Conservation (phyloP, 1,140 invertebrate species). For the Cyclargus thomasi region DNA sequence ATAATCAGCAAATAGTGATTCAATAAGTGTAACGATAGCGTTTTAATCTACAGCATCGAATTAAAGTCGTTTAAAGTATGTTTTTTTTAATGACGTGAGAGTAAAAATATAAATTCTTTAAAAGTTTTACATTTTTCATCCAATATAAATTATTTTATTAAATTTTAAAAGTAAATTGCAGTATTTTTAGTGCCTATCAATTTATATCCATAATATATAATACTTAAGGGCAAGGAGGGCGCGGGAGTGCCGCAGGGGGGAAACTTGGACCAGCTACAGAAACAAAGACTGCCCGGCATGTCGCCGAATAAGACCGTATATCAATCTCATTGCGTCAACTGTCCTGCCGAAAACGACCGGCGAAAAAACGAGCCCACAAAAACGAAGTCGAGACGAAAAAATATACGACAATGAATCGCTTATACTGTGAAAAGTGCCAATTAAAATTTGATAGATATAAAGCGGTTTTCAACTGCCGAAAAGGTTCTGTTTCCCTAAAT, state of each 20-base stretch:
- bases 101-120: no score
- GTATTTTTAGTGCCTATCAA: no score
- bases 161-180: no score
- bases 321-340: conserved; percentile 69
- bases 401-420: conserved; percentile 65
- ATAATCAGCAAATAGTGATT: no score
- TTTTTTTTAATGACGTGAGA: no score
- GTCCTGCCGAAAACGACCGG: conserved; percentile 62
- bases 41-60: no score
- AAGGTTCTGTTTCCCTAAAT: conserved; percentile 30
- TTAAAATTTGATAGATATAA: conserved; percentile 73
- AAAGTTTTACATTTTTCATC: no score
- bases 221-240: conserved; percentile 44
- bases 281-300: conserved; percentile 67
- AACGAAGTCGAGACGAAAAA: conserved; percentile 48
- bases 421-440: conserved; percentile 70
- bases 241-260: conserved; percentile 35
- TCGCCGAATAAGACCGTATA: conserved; percentile 68
- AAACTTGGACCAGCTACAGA: conserved; percentile 55
- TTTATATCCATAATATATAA: not conserved
- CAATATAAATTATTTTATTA: no score
- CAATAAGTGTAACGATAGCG: no score
- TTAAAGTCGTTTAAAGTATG: no score
- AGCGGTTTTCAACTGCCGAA: conserved; percentile 43
- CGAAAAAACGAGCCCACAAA: conserved; percentile 61